Percentiles rank a stretch among this genome's conserved stretches.
phyloP scores from a whole-genome alignment of 2,888 invertebrate genomes.

The Drosophila colorata region DNA sequence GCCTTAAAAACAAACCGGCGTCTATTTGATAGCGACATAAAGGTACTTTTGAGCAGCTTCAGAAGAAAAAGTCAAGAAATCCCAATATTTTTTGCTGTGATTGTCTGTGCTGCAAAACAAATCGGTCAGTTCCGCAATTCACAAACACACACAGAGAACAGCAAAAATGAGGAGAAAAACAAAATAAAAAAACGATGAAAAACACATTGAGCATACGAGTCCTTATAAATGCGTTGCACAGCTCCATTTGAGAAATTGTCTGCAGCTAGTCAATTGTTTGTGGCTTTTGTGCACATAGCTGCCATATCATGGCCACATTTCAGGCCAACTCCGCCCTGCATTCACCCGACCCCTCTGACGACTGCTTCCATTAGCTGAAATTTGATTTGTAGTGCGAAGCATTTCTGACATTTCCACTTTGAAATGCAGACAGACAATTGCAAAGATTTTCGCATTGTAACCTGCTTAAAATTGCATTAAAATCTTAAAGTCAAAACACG shows the following conservation, averaged over 20 bases:
- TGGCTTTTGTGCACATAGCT: constrained; percentile 53
- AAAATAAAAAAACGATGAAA: constrained; percentile 24
- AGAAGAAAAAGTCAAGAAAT: background rate
- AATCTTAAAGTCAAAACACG: constrained; percentile 16
- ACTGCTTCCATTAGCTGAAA: constrained; percentile 41
- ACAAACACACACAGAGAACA: background rate
- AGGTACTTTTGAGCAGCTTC: background rate
- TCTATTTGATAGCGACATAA: background rate
- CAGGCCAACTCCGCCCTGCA: background rate
- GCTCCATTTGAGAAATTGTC: constrained; percentile 53
- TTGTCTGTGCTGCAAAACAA: constrained; percentile 17
- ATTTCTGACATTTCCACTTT: constrained; percentile 43
- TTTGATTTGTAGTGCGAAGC: constrained; percentile 42
- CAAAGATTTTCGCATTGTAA: constrained; percentile 15
- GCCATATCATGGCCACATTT: constrained; percentile 37
- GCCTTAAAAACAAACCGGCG: background rate
- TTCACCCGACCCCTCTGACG: background rate
- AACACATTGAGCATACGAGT: constrained; percentile 33
- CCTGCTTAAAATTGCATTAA: constrained; percentile 46
- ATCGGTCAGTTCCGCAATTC: background rate
- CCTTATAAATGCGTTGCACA: constrained; percentile 31
- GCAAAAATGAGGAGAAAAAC: background rate
- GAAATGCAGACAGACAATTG: constrained; percentile 38
- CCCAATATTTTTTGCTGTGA: constrained; percentile 2
- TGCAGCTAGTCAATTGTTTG: constrained; percentile 55